These are phyloP conservation scores for Cheilinus undulatus DNA, from an alignment of 2,113 vertebrate genomes.

Conservation along the genomic window DNA sequence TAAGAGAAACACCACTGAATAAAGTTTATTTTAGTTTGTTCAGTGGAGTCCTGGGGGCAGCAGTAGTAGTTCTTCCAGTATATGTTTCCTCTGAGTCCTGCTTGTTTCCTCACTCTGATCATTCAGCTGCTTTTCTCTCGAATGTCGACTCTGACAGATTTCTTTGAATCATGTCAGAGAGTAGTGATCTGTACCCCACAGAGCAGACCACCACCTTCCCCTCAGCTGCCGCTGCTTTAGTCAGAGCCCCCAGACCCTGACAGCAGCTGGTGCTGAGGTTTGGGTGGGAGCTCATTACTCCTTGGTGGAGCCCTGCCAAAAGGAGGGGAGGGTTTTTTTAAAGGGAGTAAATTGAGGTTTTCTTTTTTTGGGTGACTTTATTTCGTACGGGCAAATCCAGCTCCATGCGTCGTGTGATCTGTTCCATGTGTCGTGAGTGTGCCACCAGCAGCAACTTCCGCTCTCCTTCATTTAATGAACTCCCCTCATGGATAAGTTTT, in stretches of 20 bases:
- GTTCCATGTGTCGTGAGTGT: conserved; percentile 78
- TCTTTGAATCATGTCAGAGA: conserved; percentile 39
- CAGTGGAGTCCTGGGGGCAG: conserved; percentile 37
- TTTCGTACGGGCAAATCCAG: conserved; percentile 74
- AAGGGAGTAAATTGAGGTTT: conserved; percentile 80
- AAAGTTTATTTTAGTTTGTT: neutral
- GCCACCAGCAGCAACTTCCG: conserved; percentile 75
- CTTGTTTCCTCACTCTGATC: conserved; percentile 15
- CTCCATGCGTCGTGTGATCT: conserved; percentile 72
- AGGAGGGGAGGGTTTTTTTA: conserved; percentile 69
- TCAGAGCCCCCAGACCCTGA: conserved; percentile 75
- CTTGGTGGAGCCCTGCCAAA: conserved; percentile 72
- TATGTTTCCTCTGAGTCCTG: neutral
- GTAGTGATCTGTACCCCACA: conserved; percentile 23
- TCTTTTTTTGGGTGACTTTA: conserved; percentile 80
- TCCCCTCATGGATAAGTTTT: conserved; percentile 28
- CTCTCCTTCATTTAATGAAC: conserved; percentile 53
- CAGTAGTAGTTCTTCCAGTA: too few species aligned
- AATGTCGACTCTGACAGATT: conserved; percentile 23
- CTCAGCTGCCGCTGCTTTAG: conserved; percentile 52
- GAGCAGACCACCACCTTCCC: conserved; percentile 44
- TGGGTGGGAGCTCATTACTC: conserved; percentile 81
- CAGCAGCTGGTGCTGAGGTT: conserved; percentile 79
- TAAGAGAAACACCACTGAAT: neutral
- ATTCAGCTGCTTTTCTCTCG: conserved; percentile 31